Evolutionary conservation across 2,888 invertebrate genomes (phyloP), one percentile per base, ranked within the genome.

Genomic region (Drosophila parthenogenetica): DNA sequence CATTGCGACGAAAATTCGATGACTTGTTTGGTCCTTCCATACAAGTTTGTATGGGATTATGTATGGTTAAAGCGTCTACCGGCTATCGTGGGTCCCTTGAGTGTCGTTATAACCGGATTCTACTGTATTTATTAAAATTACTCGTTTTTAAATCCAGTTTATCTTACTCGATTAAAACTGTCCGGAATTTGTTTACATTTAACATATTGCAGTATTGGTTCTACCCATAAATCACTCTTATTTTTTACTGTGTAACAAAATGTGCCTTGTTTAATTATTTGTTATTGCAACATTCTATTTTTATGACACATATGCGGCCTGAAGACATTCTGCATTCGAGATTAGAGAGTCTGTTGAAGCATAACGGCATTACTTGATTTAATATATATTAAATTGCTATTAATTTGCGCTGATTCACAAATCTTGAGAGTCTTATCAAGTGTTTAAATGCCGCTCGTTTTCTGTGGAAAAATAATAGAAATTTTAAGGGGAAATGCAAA

Each of bases 261-360:
- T 64, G 32, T 35, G 10, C 40, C 32, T 29, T 35, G 19, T 57
- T 48, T 17, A 19, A n/a, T 29, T 35, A 37, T 57, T 59, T 53
- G 58, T 55, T 75, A 42, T 53, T 50, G 37, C 42, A 51, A n/a
- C n/a, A 45, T 51, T 62, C 40, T 61, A 61, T 53, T 69, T 69
- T 25, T 46, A 59, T 35, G 22, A 14, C 10, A 39, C 42, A 45
- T n/a, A 5, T 35, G 8, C 5, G 11, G 32, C 11, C 7, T 1
- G 46, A 39, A 10, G 43, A 50, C 2, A 5, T 29, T 29, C 7
- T 39, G 45, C 2, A 5, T 29, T 29, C 7, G 2, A 29, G 29
- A 45, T 49, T 10, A 3, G 10, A 5, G 13, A 37, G 39, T 45
- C 25, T 39, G 13, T 29, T 42, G 13, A 35, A 3, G 35, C 13